Evolutionary conservation across 2,797 vertebrate species (phyloP).

Genomic region (Epinephelus malabaricus): DNA sequence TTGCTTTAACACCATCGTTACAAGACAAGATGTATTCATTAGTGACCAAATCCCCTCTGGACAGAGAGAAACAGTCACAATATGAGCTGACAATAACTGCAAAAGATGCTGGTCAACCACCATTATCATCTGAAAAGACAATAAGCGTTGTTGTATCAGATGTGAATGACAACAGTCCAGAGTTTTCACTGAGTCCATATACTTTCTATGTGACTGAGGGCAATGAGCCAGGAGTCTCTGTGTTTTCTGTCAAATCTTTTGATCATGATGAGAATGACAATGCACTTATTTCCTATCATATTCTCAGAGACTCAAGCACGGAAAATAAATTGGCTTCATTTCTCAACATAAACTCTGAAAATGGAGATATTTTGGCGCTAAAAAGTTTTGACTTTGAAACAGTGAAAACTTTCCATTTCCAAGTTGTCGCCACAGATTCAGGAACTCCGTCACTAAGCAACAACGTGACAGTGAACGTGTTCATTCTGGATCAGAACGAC

Average conservation of each 20-base stretch:
- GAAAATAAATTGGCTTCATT: too few relatives aligned
- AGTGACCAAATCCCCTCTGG: conserved; percentile 45
- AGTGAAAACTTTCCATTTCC: too few relatives aligned
- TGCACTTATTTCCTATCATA: conserved; percentile 72
- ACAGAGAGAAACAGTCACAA: conserved; percentile 60
- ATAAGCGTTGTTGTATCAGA: conserved; percentile 67
- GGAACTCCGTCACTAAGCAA: too few relatives aligned
- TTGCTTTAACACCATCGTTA: conserved; percentile 59
- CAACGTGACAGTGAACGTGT: too few relatives aligned
- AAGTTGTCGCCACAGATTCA: too few relatives aligned
- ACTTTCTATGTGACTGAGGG: conserved; percentile 72
- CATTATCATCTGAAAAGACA: conserved; percentile 64
- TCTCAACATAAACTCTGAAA: too few relatives aligned
- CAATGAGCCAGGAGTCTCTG: conserved; percentile 60
- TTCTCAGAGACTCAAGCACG: conserved; percentile 61
- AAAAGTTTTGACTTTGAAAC: too few relatives aligned
- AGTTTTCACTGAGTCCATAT: conserved; percentile 63
- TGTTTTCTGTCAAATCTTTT: conserved; percentile 65
- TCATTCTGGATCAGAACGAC: too few relatives aligned
- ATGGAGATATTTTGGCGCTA: too few relatives aligned
- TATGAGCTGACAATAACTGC: conserved; percentile 63
- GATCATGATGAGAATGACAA: conserved; percentile 76
- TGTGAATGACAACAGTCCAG: conserved; percentile 74
- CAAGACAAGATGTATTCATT: conserved; percentile 71
- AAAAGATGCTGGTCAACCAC: conserved; percentile 62